Evolutionary conservation across 2,888 invertebrate species (phyloP), one percentile per base, ranked within the genome.

Genomic region (Oegoconia quadripuncta): DNA sequence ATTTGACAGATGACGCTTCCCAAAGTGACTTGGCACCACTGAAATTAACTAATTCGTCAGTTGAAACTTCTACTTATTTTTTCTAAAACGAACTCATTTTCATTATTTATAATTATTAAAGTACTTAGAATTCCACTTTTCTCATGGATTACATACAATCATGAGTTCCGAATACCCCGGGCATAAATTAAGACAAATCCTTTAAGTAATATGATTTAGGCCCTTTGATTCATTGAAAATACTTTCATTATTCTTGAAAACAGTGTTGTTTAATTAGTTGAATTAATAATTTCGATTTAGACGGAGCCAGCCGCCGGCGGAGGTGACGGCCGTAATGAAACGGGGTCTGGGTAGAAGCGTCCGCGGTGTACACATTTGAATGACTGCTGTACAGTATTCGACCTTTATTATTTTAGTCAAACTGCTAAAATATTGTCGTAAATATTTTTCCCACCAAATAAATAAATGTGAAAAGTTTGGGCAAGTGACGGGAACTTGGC

Each of bases 211-310:
- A 26, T 50, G 50, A 50, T 55, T 42, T 43, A 51, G 56, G 47
- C 46, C 34, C 44, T 40, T 39, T 42, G 46, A 50, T 50, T 54
- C 54, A 49, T 57, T 41, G 38, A 36, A 57, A 65, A 60, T 60
- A 55, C 55, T 66, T 64, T 56, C 41, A 48, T 51, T 55, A 56
- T 55, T 51, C 54, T 59, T 53, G 52, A 46, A 62, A 67, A 64
- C 55, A 58, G 58, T 56, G 62, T 68, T 60, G 64, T 71, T n/a
- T 74, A 72, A 80, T 78, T 74, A 65, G 56, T 64, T 61, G 67
- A 76, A 71, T 77, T 79, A 69, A 69, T 73, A 69, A 73, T 68
- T 73, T 63, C 64, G 58, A 57, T 66, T 63, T 64, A 62, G 58
- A 57, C 55, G 45, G 45, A 55, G 42, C 34, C 52, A 52, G 61